Evolutionary conservation across 1,140 invertebrate genomes (phyloP), one percentile per base, ranked within the genome.

Genomic region (Leptinotarsa defecta): DNA sequence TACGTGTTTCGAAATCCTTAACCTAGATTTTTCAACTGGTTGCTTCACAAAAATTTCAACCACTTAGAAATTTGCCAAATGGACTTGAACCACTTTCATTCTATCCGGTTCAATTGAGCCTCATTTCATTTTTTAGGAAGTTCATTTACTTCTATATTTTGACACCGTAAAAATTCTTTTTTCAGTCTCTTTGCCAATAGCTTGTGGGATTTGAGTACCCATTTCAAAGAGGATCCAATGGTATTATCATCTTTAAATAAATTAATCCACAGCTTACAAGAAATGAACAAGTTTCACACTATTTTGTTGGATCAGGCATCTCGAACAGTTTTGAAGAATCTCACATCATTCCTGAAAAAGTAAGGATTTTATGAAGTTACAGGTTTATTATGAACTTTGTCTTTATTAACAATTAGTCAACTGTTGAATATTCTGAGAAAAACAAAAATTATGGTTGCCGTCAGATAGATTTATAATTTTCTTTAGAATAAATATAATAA

Each of bases 251-350:
- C 89, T 20, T 84, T 95, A 57, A 93, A 92, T 80, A 91, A 93
- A 83, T 87, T 94, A 75, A 93, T 93, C 72, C 91, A 93, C 83
- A 89, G 91, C 72, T 86, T 95, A 15, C 90, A 94, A 87, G 94
- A 96, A 88, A 94, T 96, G 91, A 93, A 94, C 83, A 97, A 97
- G 84, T 97, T 95, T 84, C 95, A 96, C 80, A 92, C 92, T 8
- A 97, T 94, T 77, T 87, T 98, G 27, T 86, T 97, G 79, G 96
- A 98, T 85, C 96, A 97, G 87, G 94, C 95, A 13, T 94, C 94
- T 61, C 89, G 95, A 82, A 95, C 95, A 73, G 91, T 98, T 70
- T 88, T 95, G 19, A 96, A 95, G 86, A 96, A 96, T 89, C 89
- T 98, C 76, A 93, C 90, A 74, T 90, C 91, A 77, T 97, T 98